phyloP scores from a whole-genome alignment of 2,113 vertebrate species.

The Butorides virescens region DNA sequence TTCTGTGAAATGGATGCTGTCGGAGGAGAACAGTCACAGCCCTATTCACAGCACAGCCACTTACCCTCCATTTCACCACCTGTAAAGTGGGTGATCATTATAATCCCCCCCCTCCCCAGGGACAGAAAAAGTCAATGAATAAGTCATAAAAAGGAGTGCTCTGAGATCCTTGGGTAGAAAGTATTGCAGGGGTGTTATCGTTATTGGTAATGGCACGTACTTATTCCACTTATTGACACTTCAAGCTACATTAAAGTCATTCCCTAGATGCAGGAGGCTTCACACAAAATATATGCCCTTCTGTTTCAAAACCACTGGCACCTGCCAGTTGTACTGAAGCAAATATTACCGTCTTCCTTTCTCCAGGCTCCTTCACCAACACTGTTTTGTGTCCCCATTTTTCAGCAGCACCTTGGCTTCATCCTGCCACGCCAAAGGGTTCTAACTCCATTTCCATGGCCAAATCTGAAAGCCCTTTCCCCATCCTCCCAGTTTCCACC shows the following conservation, averaged over 20 bases:
- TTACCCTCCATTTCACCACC: background rate
- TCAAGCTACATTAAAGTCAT: slow-evolving; percentile 35
- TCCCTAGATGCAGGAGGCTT: background rate
- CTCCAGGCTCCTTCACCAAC: background rate
- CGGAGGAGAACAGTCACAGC: background rate
- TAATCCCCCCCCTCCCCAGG: background rate
- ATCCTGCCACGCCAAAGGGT: background rate
- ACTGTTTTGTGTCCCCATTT: background rate
- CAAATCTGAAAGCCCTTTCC: background rate
- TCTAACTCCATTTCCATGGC: background rate
- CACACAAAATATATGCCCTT: slow-evolving; percentile 21
- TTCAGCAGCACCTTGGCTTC: background rate
- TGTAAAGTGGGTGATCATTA: background rate
- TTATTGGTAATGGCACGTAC: slow-evolving; percentile 40
- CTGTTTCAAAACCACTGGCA: slow-evolving; percentile 2
- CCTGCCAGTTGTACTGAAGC: background rate
- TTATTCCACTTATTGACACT: slow-evolving; percentile 16
- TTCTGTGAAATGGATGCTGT: background rate
- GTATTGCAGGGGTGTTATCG: slow-evolving; percentile 21
- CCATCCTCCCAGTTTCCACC: background rate
- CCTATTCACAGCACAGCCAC: background rate
- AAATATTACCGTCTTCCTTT: background rate
- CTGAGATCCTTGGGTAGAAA: slow-evolving; percentile 19
- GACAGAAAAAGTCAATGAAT: background rate
- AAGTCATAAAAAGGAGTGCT: slow-evolving; percentile 25